A percentile compares a stretch with the other conserved stretches of the same genome.
Evolutionary conservation across 2,113 vertebrate species (phyloP).

Genomic region (Pyxicephalus adspersus): DNA sequence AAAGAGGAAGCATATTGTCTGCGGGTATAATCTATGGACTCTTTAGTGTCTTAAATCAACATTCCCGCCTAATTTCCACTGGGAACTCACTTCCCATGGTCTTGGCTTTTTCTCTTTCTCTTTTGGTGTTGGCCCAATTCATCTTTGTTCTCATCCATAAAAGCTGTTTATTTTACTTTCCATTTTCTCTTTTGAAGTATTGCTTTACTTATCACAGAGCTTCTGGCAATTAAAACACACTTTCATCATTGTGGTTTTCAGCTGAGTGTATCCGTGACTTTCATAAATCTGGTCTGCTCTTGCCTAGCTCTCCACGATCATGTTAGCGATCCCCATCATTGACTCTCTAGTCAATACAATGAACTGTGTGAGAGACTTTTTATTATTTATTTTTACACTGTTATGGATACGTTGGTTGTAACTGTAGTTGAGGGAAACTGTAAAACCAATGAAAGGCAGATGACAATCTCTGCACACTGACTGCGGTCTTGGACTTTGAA

Average conservation of each 20-base stretch:
- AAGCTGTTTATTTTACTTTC: constrained; percentile 52
- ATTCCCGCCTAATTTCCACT: constrained; percentile 46
- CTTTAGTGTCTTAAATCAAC: constrained; percentile 43
- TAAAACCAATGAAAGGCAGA: too few relatives aligned
- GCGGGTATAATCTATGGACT: constrained; percentile 31
- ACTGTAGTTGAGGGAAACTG: too few relatives aligned
- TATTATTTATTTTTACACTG: too few relatives aligned
- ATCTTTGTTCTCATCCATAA: constrained; percentile 42
- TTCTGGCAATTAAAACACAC: constrained; percentile 40
- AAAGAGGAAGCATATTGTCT: constrained; percentile 50
- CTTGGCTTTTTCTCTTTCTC: constrained; percentile 18
- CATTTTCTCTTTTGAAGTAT: constrained; percentile 29
- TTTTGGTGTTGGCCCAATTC: constrained; percentile 46
- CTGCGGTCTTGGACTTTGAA: too few relatives aligned
- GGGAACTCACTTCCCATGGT: constrained; percentile 34
- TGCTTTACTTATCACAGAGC: constrained; percentile 28
- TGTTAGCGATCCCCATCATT: neutral
- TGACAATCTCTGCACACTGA: too few relatives aligned
- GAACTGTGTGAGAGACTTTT: neutral
- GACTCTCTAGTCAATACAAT: neutral
- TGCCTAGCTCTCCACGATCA: neutral
- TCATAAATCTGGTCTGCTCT: neutral
- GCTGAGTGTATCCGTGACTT: neutral
- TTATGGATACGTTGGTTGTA: too few relatives aligned
- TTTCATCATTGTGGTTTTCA: constrained; percentile 21